Base-by-base conservation (phyloP, 1,140 invertebrate genomes). In the Micrasema minimum region DNA sequence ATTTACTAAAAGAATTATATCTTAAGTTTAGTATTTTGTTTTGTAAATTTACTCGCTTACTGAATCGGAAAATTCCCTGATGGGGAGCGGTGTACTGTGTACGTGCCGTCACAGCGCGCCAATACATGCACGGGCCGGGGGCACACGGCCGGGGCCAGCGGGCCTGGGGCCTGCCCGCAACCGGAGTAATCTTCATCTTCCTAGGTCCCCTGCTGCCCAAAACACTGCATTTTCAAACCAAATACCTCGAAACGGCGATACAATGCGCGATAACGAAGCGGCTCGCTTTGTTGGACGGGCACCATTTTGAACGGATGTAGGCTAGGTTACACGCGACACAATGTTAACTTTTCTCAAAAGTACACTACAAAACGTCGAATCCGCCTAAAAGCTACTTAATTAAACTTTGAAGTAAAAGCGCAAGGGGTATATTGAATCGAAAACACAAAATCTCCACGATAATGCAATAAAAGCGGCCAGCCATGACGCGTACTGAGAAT, bases 251-350 rank as follows among this genome's bases (percentile, higher is more conserved):
- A 67, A 66, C 31, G 2, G 20, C 38, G 20, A 31, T 31, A 65
- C 41, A 65, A 65, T 23, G 43, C 23, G 65, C 65, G 37, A 67
- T 31, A 20, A 26, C 53, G 20, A 41, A 67, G 22, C 37, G 65
- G 22, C 14, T 69, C 67, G 67, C 57, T 69, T 69, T 69, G 67
- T 69, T 45, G 67, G 41, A 50, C 85, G 86, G 86, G 81, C 86
- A 87, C 86, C 86, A 87, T 87, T 87, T 87, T 87, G 86, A 87
- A 79, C 83, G 83, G 82, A 84, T 82, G 81, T 81, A 79, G 81
- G 78, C 79, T 77, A 78, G 78, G 80, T 77, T 81, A 77, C 81
- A 82, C 81, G 80, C 82, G 80, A 80, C 81, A 79, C 80, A 81
- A 77, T 80, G 77, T 79, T 79, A 79, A 77, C 69, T 76, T 62